Percentiles rank a stretch among this genome's conserved stretches.
Conservation (phyloP, 1,140 invertebrate species). For the Tachypleus tridentatus region DNA sequence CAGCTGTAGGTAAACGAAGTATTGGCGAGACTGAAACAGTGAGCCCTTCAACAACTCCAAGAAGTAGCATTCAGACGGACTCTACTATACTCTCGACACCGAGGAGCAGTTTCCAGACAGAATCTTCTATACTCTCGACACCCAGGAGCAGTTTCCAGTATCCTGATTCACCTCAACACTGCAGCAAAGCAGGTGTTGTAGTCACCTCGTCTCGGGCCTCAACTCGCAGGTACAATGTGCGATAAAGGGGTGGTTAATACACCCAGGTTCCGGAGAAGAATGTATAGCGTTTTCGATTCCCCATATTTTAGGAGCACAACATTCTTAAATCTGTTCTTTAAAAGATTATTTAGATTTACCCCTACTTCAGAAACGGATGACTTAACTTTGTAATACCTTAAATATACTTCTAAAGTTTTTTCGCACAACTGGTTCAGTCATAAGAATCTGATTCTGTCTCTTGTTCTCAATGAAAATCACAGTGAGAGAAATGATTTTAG, state of each 20-base stretch:
- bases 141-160: conserved; percentile 46
- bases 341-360: too few species aligned
- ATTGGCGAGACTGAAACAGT: conserved; percentile 25
- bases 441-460: too few species aligned
- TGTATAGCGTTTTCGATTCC: too few species aligned
- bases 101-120: conserved; percentile 28
- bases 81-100: conserved; percentile 6
- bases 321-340: not conserved
- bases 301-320: too few species aligned
- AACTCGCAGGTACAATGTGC: conserved; percentile 59
- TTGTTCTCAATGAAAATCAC: too few species aligned
- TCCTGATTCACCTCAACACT: conserved; percentile 42
- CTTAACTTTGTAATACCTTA: too few species aligned
- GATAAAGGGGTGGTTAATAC: not conserved
- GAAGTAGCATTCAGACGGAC: too few species aligned
- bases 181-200: conserved; percentile 70
- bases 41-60: conserved; percentile 24
- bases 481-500: too few species aligned
- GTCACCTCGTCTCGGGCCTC: conserved; percentile 82
- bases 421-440: too few species aligned
- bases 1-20: conserved; percentile 22
- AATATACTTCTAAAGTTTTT: too few species aligned
- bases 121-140: conserved; percentile 30
- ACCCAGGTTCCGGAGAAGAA: too few species aligned
- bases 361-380: too few species aligned